Evolutionary conservation across 2,888 invertebrate genomes (phyloP), one percentile per base, ranked within the genome.

Genomic region (Ctenicera cuprea): DNA sequence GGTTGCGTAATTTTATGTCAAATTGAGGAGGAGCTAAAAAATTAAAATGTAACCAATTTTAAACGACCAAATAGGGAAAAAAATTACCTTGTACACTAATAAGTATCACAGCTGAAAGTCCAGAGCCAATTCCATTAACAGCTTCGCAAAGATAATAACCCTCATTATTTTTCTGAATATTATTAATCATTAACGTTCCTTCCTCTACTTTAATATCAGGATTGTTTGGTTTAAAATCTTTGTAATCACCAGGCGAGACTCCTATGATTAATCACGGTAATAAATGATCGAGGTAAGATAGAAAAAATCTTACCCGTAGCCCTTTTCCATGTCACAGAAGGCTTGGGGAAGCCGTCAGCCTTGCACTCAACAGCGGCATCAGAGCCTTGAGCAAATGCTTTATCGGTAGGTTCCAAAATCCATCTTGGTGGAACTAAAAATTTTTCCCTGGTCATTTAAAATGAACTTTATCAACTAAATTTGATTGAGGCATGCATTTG

Each of bases 111-210:
- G 97, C 97, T 66, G 97, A 98, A 37, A 98, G 89, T 83, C 97
- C 97, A 75, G 97, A 95, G 75, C 97, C 97, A 82, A 98, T 97
- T 81, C 97, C 96, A 87, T 98, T 98, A 59, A 96, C 96, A 73
- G 97, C 97, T 88, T 98, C 97, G 86, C 98, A 98, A 50, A 98
- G 89, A 87, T 97, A 98, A 85, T 96, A 96, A 20, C 97, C 97
- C 88, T 97, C 96, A 85, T 97, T 97, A 18, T 93, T 94, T 88
- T 97, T 97, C 86, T 95, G 95, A 79, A 97, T 97, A 83, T 97
- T 95, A 82, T 94, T 92, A 83, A 98, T 94, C 73, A 94, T 91
- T 75, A 98, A 89, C 67, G 97, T 97, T 80, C 98, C 98, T 85
- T 98, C 98, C 87, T 96, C 97, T 61, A 97, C 95, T 88, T 94